Base-by-base conservation (phyloP, 2,797 vertebrate species). In the Propithecus perrieri region DNA sequence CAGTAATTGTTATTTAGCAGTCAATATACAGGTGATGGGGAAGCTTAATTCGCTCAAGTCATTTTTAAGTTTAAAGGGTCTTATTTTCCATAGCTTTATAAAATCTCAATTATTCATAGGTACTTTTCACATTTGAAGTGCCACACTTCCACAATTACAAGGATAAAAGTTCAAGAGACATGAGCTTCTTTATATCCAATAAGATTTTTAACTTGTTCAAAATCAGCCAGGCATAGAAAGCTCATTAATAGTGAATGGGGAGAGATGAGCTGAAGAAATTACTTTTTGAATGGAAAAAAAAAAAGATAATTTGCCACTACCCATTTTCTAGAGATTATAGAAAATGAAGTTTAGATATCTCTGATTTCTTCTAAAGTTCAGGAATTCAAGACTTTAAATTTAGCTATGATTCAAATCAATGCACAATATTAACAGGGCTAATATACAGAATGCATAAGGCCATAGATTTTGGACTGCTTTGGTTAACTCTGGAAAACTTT, bases 121-220 rank as follows among this genome's bases (percentile, higher is more conserved):
- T 18, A 1, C 14, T 81, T 94, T 97, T 86, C 86, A 67, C 7
- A 63, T 59, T 85, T 50, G 38, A 84, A 97, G 85, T 76, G n/a
- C 1, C 75, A 74, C 1, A 43, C 35, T 95, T 94, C 75, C 46
- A 41, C n/a, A 78, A 72, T 95, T 71, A 87, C 46, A 97, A 7
- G 4, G 4, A 95, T 80, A 67, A 91, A 97, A 96, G 30, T 24
- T 65, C 87, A 71, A 96, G 79, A 86, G 86, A 67, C 4, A 0
- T 3, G 55, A 75, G 2, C 46, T 93, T 95, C 57, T 95, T 92
- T 91, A 22, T 50, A 78, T 0, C 41, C 41, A 86, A n/a, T 59
- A 41, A 14, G 79, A 96, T 97, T 97, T 96, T 84, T 91, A 95
- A 91, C 57, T 95, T 50, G 24, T 92, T 97, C 91, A 96, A 38